Conservation (phyloP, 2,888 invertebrate species). For the Spicauda simplicius region DNA sequence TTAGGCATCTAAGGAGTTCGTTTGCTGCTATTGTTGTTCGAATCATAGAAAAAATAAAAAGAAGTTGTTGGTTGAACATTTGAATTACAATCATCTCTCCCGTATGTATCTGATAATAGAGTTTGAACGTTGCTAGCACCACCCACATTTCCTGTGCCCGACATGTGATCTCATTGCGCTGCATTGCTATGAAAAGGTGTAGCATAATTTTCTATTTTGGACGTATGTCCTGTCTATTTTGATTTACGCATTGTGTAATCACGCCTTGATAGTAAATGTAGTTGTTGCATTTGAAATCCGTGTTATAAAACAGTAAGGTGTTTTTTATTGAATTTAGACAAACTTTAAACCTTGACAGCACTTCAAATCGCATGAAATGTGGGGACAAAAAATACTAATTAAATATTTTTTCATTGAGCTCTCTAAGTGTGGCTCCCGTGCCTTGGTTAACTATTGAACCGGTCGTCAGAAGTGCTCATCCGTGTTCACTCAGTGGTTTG, state of each 20-base stretch:
- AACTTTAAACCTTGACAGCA: not conserved
- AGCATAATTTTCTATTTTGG: conserved; percentile 20
- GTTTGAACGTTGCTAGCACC: conserved; percentile 39
- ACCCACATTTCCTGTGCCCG: conserved; percentile 42
- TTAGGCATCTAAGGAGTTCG: conserved; percentile 55
- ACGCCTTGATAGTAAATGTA: conserved; percentile 36
- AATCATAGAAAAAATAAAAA: conserved; percentile 50
- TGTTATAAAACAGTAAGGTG: not conserved
- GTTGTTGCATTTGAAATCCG: conserved; percentile 18
- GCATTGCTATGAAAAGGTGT: conserved; percentile 26
- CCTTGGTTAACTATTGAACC: conserved; percentile 66
- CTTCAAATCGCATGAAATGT: conserved; percentile 1
- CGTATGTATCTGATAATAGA: conserved; percentile 43
- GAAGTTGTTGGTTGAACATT: conserved; percentile 42
- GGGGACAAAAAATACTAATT: conserved; percentile 15
- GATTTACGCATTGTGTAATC: conserved; percentile 37
- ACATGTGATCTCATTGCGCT: conserved; percentile 31
- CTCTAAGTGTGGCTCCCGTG: conserved; percentile 55
- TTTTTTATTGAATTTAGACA: conserved; percentile 1
- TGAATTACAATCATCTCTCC: conserved; percentile 42
- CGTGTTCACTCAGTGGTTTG: conserved; percentile 67
- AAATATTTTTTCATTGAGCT: conserved; percentile 21
- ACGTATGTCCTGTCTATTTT: conserved; percentile 36
- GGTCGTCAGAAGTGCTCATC: conserved; percentile 70
- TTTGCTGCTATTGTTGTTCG: conserved; percentile 68